Conservation (phyloP, 2,113 vertebrate genomes). For the Heterochromis multidens region DNA sequence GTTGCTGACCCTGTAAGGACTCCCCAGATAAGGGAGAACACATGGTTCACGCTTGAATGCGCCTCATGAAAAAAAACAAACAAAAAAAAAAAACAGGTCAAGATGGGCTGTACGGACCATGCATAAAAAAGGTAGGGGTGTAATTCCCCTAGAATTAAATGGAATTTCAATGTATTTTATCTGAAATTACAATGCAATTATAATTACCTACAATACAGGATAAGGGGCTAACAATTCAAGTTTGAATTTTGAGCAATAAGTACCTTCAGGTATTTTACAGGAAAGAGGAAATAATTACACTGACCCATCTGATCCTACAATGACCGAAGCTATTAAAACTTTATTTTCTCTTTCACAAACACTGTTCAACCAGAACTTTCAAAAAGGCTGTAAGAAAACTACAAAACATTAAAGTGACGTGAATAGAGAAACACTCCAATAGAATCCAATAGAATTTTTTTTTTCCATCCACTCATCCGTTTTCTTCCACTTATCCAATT, state of each 20-base stretch:
- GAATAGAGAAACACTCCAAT: background rate
- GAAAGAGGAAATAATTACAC: background rate
- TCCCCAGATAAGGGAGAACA: background rate
- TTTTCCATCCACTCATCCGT: background rate
- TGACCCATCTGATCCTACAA: background rate
- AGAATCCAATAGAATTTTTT: background rate
- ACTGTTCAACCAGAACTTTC: background rate
- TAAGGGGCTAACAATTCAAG: too few relatives aligned
- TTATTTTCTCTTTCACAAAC: background rate
- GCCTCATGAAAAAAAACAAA: too few relatives aligned
- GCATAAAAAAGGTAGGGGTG: too few relatives aligned
- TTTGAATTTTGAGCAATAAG: too few relatives aligned
- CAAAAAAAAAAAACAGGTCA: too few relatives aligned
- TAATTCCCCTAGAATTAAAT: too few relatives aligned
- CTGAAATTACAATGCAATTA: too few relatives aligned
- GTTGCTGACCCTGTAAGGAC: background rate
- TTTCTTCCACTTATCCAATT: too few relatives aligned
- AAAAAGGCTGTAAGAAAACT: background rate
- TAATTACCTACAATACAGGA: too few relatives aligned
- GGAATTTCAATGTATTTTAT: too few relatives aligned
- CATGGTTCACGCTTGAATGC: background rate
- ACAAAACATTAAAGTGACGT: background rate
- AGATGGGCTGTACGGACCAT: too few relatives aligned
- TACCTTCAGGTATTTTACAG: background rate
- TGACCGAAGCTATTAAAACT: background rate